Evolutionary conservation across 2,797 vertebrate species (phyloP).

Genomic region (Sebastes itinus): DNA sequence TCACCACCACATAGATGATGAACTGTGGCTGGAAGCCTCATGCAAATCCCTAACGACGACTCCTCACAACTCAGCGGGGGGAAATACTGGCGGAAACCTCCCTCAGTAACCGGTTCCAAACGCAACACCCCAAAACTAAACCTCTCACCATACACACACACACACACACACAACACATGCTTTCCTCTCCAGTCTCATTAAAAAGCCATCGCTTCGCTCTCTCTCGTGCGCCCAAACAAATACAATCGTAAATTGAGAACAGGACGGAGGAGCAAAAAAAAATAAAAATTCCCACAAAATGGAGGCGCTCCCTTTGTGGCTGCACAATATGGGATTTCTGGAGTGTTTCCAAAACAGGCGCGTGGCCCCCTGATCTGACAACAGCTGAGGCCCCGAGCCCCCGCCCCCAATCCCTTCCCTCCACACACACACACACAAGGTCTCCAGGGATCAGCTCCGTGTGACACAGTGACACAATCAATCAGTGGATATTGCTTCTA

Average conservation of each 20-base stretch:
- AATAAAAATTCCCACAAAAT: conserved; percentile 39
- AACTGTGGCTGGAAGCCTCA: conserved; percentile 54
- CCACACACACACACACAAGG: neutral
- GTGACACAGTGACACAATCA: conserved; percentile 80
- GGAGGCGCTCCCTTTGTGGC: conserved; percentile 60
- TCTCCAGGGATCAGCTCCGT: conserved; percentile 62
- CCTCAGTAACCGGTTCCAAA: conserved; percentile 45
- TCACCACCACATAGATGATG: conserved; percentile 37
- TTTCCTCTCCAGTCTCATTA: conserved; percentile 67
- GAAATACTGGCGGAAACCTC: conserved; percentile 35
- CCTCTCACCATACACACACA: conserved; percentile 46
- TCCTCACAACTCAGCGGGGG: conserved; percentile 29
- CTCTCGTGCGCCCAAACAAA: conserved; percentile 67
- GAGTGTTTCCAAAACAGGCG: conserved; percentile 68
- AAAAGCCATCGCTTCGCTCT: conserved; percentile 64
- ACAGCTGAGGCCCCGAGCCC: conserved; percentile 68
- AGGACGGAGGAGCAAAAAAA: conserved; percentile 39
- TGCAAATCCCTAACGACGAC: conserved; percentile 47
- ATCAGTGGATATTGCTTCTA: conserved; percentile 82
- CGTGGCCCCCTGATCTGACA: conserved; percentile 59
- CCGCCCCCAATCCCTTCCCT: neutral
- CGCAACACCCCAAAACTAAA: conserved; percentile 40
- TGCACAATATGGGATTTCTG: conserved; percentile 70
- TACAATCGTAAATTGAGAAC: conserved; percentile 59
- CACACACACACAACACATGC: conserved; percentile 65